phyloP scores from a whole-genome alignment of 2,113 vertebrate genomes.

The Australoheros scitulus region DNA sequence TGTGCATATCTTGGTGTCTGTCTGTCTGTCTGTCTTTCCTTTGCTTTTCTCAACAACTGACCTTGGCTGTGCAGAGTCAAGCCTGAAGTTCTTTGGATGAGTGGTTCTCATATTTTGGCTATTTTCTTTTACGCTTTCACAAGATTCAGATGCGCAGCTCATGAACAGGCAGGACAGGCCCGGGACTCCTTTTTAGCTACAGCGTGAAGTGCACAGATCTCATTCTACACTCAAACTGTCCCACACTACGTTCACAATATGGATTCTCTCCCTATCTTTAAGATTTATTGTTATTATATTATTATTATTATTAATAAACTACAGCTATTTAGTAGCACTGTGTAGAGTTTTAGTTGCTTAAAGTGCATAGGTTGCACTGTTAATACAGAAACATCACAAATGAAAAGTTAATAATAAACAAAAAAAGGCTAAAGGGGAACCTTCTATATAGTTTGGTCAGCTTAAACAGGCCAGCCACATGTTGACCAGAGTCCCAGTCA shows the following conservation, averaged over 20 bases:
- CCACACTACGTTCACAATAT: too few relatives aligned
- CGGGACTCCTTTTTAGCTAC: too few relatives aligned
- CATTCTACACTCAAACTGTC: neutral
- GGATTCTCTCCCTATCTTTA: too few relatives aligned
- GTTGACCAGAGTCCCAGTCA: slow-evolving; percentile 71
- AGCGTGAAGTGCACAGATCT: neutral
- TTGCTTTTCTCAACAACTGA: neutral
- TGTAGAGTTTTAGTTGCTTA: neutral
- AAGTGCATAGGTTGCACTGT: neutral
- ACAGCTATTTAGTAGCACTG: neutral
- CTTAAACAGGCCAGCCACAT: slow-evolving; percentile 51
- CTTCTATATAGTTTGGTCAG: slow-evolving; percentile 51
- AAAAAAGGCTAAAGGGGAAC: slow-evolving; percentile 12
- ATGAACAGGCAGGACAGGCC: too few relatives aligned
- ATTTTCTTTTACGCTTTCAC: neutral
- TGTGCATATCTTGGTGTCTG: neutral
- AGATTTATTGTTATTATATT: too few relatives aligned
- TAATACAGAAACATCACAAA: neutral
- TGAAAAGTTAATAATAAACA: neutral
- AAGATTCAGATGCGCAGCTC: neutral
- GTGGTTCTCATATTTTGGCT: neutral
- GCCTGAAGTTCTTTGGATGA: neutral
- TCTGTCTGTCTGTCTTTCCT: neutral
- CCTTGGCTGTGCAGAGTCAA: neutral
- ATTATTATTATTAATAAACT: too few relatives aligned